Evolutionary conservation across 1,140 invertebrate species (phyloP).

Genomic region (Plodia interpunctella): DNA sequence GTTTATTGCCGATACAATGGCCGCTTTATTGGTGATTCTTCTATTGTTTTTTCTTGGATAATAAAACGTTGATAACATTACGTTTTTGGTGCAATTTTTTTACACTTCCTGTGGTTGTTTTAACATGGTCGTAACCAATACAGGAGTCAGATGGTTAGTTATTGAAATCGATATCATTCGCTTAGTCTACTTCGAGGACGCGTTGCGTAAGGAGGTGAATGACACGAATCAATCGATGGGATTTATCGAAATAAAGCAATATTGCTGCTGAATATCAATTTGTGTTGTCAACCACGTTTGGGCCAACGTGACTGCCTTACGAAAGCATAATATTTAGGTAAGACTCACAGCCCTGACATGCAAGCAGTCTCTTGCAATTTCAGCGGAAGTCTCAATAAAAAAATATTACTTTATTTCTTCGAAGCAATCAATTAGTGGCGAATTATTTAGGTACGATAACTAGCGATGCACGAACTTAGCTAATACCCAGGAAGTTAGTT

Average conservation of each 20-base stretch:
- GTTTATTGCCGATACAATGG: constrained; percentile 53
- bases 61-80: constrained; percentile 36
- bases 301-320: constrained; percentile 49
- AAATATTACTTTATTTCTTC: background rate
- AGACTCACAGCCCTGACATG: constrained; percentile 1
- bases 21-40: constrained; percentile 50
- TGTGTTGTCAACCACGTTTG: constrained; percentile 30
- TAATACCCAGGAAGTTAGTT: constrained; percentile 36
- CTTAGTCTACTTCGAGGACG: background rate
- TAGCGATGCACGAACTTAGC: constrained; percentile 18
- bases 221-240: constrained; percentile 32
- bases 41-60: constrained; percentile 58
- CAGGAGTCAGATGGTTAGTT: constrained; percentile 4
- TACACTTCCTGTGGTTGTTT: constrained; percentile 52
- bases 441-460: background rate
- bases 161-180: constrained; percentile 8
- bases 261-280: constrained; percentile 11
- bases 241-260: constrained; percentile 17
- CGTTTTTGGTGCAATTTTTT: constrained; percentile 36
- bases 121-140: constrained; percentile 2
- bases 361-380: background rate
- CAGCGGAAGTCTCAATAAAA: background rate
- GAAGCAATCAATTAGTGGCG: background rate
- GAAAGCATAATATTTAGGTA: constrained; percentile 35
- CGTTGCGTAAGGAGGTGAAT: constrained; percentile 43